phyloP scores from a whole-genome alignment of 2,888 invertebrate genomes.

The Halocaridina rubra region DNA sequence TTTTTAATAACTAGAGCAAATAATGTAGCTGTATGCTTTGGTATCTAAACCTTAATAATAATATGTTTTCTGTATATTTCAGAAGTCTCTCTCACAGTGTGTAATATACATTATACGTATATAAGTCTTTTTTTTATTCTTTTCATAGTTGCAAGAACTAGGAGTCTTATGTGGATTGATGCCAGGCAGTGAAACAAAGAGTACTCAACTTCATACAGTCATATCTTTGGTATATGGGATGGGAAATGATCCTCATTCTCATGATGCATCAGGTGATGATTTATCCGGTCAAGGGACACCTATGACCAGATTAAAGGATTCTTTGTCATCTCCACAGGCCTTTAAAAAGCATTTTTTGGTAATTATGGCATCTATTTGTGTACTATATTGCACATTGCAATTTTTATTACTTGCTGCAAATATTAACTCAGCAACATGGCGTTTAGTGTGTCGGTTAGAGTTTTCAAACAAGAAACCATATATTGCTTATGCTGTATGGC shows the following conservation, averaged over 20 bases:
- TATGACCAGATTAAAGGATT: slow-evolving; percentile 87
- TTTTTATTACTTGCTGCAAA: background rate
- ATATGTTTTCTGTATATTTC: no score
- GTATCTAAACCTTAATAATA: no score
- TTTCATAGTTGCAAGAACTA: slow-evolving; percentile 79
- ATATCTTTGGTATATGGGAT: slow-evolving; percentile 92
- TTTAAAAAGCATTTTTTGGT: slow-evolving; percentile 90
- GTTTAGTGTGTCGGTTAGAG: no score
- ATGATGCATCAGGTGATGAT: slow-evolving; percentile 67
- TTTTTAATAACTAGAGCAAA: no score
- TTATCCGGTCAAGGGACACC: slow-evolving; percentile 71
- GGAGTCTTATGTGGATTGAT: slow-evolving; percentile 91
- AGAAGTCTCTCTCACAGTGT: no score
- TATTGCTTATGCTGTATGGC: no score
- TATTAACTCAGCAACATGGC: no score
- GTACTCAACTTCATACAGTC: slow-evolving; percentile 89
- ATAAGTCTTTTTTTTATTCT: background rate
- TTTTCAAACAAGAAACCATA: no score
- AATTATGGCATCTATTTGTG: no score
- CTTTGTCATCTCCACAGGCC: slow-evolving; percentile 86
- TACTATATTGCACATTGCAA: slow-evolving; percentile 48
- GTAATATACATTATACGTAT: no score
- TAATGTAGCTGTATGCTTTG: no score
- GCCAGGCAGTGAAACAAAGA: slow-evolving; percentile 74
- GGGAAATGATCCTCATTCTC: slow-evolving; percentile 74